Base-by-base conservation (phyloP, 2,113 vertebrate species). In the Protobothrops mucrosquamatus region DNA sequence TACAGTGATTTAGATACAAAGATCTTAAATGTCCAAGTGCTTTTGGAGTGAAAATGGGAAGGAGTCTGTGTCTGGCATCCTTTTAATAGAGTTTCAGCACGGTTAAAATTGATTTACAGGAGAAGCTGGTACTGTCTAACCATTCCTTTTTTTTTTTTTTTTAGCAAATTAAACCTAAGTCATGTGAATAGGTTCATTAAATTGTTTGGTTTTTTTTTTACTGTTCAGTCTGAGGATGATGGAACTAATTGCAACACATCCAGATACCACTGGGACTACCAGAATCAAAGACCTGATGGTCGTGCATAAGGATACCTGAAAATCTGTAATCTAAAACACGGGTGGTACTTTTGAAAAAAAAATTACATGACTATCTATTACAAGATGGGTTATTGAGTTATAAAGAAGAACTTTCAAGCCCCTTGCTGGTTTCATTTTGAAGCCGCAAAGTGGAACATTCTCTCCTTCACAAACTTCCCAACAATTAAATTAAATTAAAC, bases 371-470 rank as follows among this genome's bases (percentile, higher is more conserved):
- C 92, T 92, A 94, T 95, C 95, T 81, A 22, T 81, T 92, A 59
- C 92, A 96, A 87, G 92, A 95, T 94, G 94, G 93, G 91, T 92
- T 94, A 91, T 95, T 12, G 91, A 92, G 1, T 46, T n/a, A 86
- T 88, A 39, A 64, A 59, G 15, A 9, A 43, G 10, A 14, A 24
- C 12, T 7, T 29, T 14, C 10, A 85, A 94, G 85, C 81, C 48
- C 64, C 89, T 26, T n/a, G 61, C 74, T 94, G 93, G 94, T 94
- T 34, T 23, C 54, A 1, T 86, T 94, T 93, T 86, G 86, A 56
- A 85, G 92, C 61, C 34, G 12, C 29, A 29, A 43, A 20, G 24
- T 29, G 9, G 3, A 52, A 56, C 29, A 7, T 39, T 89, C 24
- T 48, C 55, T 39, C 43, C 10, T 24, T 46, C 26, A 20, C 3